Evolutionary conservation across 2,113 vertebrate species (phyloP), one percentile per base, ranked within the genome.

Genomic region (Coptodon rendalli): DNA sequence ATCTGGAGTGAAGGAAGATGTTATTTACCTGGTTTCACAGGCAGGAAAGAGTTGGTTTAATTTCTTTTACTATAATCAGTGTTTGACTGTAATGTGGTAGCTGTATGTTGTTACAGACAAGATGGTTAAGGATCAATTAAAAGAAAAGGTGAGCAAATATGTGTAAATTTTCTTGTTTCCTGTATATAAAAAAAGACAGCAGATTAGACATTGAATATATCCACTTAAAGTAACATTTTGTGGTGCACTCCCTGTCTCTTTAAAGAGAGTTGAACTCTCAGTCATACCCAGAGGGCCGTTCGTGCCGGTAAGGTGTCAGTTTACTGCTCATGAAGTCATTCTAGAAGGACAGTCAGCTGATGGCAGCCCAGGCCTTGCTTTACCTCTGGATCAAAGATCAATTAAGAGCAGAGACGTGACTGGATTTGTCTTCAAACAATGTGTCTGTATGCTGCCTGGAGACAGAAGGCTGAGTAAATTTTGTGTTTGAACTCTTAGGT

Each of bases 21-120:
- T 91, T 89, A 94, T 92, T 93, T 87, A 93, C 92, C 91, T 95
- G 95, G 94, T 95, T 95, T 94, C 93, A 95, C 93, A 95, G 95
- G 94, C 87, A 31, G 50, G 82, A 78, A 16, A 1, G 86, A 54
- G 40, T 83, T 5, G 29, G 86, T 92, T 91, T 95, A 90, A 94
- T 53, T 94, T 93, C 71, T 94, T 94, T 89, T 84, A 91, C 81
- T 93, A 91, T 92, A 87, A 85, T n/a, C 34, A 24, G 31, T 84
- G 36, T 87, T 88, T 50, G 80, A 76, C 17, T 17, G 14, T 38
- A 61, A 84, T 38, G 53, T 91, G 83, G 76, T 85, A 86, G 80
- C 48, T 88, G 43, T 73, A 61, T 84, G 50, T 73, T 85, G 83
- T 34, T 84, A 59, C 91, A 89, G 76, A 85, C 16, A 43, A 82